Percentiles rank a stretch among this genome's conserved stretches.
phyloP scores from a whole-genome alignment of 2,113 vertebrate species.

The Gopherus flavomarginatus region DNA sequence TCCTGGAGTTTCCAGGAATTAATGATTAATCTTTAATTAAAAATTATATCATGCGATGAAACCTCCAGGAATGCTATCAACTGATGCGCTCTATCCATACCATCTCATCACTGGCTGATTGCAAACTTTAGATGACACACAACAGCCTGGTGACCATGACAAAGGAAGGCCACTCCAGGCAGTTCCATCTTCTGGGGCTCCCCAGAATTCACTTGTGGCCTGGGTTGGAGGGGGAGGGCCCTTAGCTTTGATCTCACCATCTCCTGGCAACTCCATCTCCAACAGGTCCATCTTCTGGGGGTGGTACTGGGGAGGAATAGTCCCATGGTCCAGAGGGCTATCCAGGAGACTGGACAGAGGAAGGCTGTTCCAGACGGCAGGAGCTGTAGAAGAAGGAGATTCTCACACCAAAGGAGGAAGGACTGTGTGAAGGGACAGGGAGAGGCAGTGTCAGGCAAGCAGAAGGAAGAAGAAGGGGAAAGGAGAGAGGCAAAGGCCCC shows the following conservation, averaged over 20 bases:
- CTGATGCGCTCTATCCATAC: background rate
- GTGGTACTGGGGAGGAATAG: background rate
- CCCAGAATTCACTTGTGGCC: background rate
- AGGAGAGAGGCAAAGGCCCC: background rate
- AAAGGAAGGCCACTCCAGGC: background rate
- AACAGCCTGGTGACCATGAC: background rate
- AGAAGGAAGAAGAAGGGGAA: background rate
- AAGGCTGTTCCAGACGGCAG: background rate
- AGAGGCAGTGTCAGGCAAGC: background rate
- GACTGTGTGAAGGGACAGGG: accelerated
- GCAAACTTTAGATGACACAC: background rate
- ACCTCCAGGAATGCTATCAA: background rate
- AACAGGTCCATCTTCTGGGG: background rate
- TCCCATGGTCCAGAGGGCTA: background rate
- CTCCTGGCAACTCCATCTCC: background rate
- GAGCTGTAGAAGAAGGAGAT: background rate
- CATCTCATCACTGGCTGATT: background rate
- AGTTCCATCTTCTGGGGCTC: background rate
- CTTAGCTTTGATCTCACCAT: background rate
- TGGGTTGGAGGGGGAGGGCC: background rate
- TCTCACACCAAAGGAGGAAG: background rate
- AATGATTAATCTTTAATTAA: no score
- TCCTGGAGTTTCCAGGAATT: no score
- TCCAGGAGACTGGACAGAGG: background rate
- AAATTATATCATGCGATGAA: no score